Evolutionary conservation across 2,888 invertebrate species (phyloP).

Genomic region (Habrosyne pyritoides): DNA sequence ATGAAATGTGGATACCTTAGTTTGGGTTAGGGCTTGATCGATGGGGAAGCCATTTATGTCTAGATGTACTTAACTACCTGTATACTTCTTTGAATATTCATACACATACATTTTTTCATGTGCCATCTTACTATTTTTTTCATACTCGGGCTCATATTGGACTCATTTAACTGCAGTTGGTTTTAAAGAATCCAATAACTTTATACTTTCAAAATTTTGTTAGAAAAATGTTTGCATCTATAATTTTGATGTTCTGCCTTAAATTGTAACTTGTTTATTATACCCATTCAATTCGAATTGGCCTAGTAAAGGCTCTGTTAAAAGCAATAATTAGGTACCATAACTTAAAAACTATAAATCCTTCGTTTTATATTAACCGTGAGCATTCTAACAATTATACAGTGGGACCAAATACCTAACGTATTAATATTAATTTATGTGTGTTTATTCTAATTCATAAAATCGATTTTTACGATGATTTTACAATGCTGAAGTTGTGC

Average conservation of each 20-base stretch:
- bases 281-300: background rate
- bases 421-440: conserved; percentile 46
- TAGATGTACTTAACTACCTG: background rate
- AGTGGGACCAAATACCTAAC: conserved; percentile 72
- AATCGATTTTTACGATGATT: conserved; percentile 50
- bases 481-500: conserved; percentile 83
- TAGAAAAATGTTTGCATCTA: background rate
- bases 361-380: conserved; percentile 22
- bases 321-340: conserved; percentile 4
- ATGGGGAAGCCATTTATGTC: background rate
- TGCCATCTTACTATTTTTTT: background rate
- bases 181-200: conserved; percentile 40
- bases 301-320: background rate
- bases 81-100: background rate
- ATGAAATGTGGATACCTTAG: conserved; percentile 3
- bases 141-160: background rate
- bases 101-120: background rate
- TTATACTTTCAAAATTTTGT: too few species aligned
- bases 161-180: conserved; percentile 38
- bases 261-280: background rate
- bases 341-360: conserved; percentile 17
- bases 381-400: conserved; percentile 55
- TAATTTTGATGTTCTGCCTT: background rate
- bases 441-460: conserved; percentile 54
- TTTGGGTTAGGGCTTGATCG: background rate